phyloP scores from a whole-genome alignment of 1,140 invertebrate genomes.

The Nebria ingens region DNA sequence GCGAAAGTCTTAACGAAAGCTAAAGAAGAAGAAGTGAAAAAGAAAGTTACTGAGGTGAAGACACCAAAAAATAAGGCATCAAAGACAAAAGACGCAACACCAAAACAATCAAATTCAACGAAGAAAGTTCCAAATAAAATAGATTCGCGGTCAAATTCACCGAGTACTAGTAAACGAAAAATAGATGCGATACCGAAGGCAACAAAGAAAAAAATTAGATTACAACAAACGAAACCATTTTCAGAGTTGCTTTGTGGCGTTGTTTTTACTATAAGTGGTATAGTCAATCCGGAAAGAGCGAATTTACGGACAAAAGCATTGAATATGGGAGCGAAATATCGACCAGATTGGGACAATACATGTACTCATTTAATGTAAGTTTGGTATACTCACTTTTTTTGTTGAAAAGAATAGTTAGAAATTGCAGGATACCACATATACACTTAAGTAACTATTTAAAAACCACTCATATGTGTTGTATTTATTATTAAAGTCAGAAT shows the following conservation, averaged over 20 bases:
- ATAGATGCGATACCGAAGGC: slow-evolving; percentile 12
- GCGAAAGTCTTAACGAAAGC: slow-evolving; percentile 41
- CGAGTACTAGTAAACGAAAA: slow-evolving; percentile 13
- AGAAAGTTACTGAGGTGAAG: slow-evolving; percentile 14
- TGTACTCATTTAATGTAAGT: slow-evolving; percentile 78
- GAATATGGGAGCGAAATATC: slow-evolving; percentile 71
- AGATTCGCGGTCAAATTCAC: slow-evolving; percentile 4
- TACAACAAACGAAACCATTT: slow-evolving; percentile 38
- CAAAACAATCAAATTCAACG: slow-evolving; percentile 9
- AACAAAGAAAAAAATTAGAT: slow-evolving; percentile 15
- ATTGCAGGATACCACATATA: no score
- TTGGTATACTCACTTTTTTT: no score
- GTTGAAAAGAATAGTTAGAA: no score
- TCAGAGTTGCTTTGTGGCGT: slow-evolving; percentile 52
- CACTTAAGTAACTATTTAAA: no score
- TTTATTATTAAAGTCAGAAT: no score
- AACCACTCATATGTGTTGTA: no score
- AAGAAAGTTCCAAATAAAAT: slow-evolving; percentile 10
- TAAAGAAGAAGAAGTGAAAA: slow-evolving; percentile 26
- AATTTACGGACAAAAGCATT: slow-evolving; percentile 56
- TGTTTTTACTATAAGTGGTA: slow-evolving; percentile 73
- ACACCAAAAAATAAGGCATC: slow-evolving; percentile 12
- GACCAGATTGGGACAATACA: slow-evolving; percentile 56
- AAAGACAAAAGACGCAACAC: slow-evolving; percentile 16
- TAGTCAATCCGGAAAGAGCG: slow-evolving; percentile 66